These are phyloP conservation scores for Apis florea DNA, from an alignment of 1,140 invertebrate genomes.

Conservation along the genomic window DNA sequence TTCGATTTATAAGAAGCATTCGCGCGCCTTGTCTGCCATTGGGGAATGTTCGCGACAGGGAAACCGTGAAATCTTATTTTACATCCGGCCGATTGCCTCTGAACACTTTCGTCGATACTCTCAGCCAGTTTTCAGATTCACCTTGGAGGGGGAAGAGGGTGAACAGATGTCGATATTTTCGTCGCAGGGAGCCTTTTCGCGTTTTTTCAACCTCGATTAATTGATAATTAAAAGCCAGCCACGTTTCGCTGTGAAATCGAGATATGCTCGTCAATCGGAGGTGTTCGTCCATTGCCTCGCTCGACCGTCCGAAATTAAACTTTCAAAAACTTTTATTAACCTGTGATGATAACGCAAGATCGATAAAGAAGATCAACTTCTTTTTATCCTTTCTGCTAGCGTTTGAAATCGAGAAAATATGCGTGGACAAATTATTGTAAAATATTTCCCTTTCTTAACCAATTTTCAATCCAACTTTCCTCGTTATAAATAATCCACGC, in stretches of 20 bases:
- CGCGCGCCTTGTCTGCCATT: slow-evolving; percentile 19
- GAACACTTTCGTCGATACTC: slow-evolving; percentile 42
- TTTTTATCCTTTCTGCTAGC: neutral
- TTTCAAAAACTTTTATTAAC: neutral
- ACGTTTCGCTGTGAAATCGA: neutral
- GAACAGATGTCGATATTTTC: slow-evolving; percentile 48
- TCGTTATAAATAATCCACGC: too few species aligned
- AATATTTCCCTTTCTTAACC: too few species aligned
- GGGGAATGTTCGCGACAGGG: slow-evolving; percentile 36
- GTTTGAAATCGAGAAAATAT: too few species aligned
- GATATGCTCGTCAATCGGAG: neutral
- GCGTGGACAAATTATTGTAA: too few species aligned
- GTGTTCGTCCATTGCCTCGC: neutral
- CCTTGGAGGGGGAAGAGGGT: slow-evolving; percentile 4
- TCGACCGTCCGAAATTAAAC: neutral
- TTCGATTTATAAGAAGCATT: slow-evolving; percentile 45
- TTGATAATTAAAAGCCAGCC: slow-evolving; percentile 56
- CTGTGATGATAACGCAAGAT: neutral
- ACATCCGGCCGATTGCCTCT: slow-evolving; percentile 59
- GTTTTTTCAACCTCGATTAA: slow-evolving; percentile 45
- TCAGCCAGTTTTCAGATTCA: slow-evolving; percentile 32
- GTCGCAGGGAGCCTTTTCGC: neutral
- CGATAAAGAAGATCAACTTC: neutral
- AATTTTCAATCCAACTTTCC: too few species aligned
- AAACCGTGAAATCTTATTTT: slow-evolving; percentile 72